phyloP scores from a whole-genome alignment of 1,140 invertebrate species.

The Conopomorpha cramerella region DNA sequence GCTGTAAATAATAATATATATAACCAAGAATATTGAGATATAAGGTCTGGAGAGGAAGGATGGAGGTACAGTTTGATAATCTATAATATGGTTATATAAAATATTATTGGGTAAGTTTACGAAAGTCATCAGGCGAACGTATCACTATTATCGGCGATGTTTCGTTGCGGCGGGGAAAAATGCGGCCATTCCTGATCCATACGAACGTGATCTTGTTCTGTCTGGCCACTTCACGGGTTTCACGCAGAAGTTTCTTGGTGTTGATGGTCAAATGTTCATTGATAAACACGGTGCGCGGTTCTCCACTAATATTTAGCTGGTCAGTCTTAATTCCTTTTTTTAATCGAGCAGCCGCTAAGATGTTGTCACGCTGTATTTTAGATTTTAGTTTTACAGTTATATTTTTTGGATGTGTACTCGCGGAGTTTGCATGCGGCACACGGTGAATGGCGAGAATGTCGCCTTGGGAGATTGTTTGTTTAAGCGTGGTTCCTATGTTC shows the following conservation, averaged over 20 bases:
- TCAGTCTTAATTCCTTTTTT: background rate
- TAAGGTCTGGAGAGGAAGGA: too few relatives aligned
- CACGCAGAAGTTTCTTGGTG: constrained; percentile 9
- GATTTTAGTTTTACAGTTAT: constrained; percentile 10
- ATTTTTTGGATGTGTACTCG: constrained; percentile 9
- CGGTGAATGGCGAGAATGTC: constrained; percentile 11
- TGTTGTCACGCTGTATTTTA: constrained; percentile 7
- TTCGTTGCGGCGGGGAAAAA: constrained; percentile 4
- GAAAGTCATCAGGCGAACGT: background rate
- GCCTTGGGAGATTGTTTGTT: background rate
- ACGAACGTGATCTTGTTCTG: constrained; percentile 2
- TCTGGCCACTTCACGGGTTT: constrained; percentile 5
- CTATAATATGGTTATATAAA: too few relatives aligned
- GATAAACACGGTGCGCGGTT: constrained; percentile 5
- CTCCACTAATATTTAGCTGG: constrained; percentile 3
- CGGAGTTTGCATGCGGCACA: constrained; percentile 7
- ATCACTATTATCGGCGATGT: constrained; percentile 5
- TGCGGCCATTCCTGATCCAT: constrained; percentile 9
- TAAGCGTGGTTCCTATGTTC: background rate
- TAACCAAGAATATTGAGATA: too few relatives aligned
- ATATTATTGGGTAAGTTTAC: too few relatives aligned
- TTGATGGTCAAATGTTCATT: constrained; percentile 12
- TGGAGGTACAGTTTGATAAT: too few relatives aligned
- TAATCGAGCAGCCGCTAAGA: constrained; percentile 4
- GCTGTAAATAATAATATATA: too few relatives aligned